phyloP scores from a whole-genome alignment of 2,888 invertebrate genomes.

The Lasioglossum villosulum region DNA sequence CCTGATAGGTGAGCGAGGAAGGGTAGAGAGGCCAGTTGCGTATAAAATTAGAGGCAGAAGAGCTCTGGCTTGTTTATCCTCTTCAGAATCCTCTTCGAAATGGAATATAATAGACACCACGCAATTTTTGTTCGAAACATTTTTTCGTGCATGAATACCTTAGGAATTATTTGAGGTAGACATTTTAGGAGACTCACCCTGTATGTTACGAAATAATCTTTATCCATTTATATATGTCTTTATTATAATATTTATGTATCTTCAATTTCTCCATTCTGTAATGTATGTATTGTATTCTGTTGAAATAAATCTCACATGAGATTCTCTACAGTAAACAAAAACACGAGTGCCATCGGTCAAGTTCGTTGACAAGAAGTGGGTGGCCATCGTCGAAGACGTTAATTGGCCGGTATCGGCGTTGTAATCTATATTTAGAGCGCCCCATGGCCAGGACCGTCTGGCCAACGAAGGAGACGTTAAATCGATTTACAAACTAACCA shows the following conservation, averaged over 20 bases:
- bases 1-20: constrained; percentile 28
- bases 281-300: too few species aligned
- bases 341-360: not conserved
- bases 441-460: not conserved
- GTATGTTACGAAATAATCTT: too few species aligned
- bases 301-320: too few species aligned
- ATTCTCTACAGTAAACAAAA: too few species aligned
- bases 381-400: constrained; percentile 48
- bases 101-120: not conserved
- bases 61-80: not conserved
- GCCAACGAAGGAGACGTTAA: constrained; percentile 37
- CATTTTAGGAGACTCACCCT: too few species aligned
- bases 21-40: constrained; percentile 21
- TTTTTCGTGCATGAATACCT: too few species aligned
- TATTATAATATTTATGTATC: too few species aligned
- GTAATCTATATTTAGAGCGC: constrained; percentile 33
- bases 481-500: constrained; percentile 45
- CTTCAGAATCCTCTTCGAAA: not conserved
- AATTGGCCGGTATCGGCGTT: constrained; percentile 41
- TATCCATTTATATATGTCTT: too few species aligned
- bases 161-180: too few species aligned
- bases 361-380: constrained; percentile 46
- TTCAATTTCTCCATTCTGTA: too few species aligned
- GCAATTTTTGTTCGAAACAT: too few species aligned
- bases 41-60: constrained; percentile 15